phyloP scores from a whole-genome alignment of 2,797 vertebrate species.

The Etheostoma perlongum region DNA sequence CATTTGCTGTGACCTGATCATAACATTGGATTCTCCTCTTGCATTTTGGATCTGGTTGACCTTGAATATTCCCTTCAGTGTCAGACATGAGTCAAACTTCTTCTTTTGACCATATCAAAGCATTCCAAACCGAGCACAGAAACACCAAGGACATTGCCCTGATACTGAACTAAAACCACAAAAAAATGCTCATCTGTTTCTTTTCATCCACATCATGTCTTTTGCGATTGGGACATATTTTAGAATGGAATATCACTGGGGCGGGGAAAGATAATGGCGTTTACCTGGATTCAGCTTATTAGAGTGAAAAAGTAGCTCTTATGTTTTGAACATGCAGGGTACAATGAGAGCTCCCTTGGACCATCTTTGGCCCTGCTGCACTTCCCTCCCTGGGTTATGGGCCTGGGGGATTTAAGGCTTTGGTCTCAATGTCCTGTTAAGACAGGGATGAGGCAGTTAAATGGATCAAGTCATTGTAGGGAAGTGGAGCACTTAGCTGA shows the following conservation, averaged over 20 bases:
- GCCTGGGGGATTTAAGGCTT: slow-evolving; percentile 74
- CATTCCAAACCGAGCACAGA: neutral
- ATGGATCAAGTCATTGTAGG: slow-evolving; percentile 75
- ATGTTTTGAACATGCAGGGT: slow-evolving; percentile 8
- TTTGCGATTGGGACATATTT: neutral
- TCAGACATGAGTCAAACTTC: slow-evolving; percentile 9
- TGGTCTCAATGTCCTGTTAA: slow-evolving; percentile 80
- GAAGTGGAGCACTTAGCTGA: slow-evolving; percentile 71
- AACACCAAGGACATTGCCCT: neutral
- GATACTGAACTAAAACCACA: slow-evolving; percentile 13
- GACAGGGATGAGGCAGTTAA: slow-evolving; percentile 76
- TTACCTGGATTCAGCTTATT: slow-evolving; percentile 25
- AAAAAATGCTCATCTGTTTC: neutral
- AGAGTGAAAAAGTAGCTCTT: slow-evolving; percentile 1
- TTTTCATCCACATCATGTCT: neutral
- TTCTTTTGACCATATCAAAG: slow-evolving; percentile 10
- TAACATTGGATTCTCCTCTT: slow-evolving; percentile 7
- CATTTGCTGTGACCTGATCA: slow-evolving; percentile 8
- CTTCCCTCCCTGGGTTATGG: slow-evolving; percentile 38
- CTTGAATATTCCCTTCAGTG: slow-evolving; percentile 11
- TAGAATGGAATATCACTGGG: neutral
- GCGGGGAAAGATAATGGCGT: neutral
- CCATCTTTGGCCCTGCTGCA: slow-evolving; percentile 29
- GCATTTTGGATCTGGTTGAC: neutral
- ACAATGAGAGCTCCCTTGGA: slow-evolving; percentile 26